These are phyloP conservation scores for Etia nguti DNA, from an alignment of 2,113 vertebrate species.

Conservation along the genomic window DNA sequence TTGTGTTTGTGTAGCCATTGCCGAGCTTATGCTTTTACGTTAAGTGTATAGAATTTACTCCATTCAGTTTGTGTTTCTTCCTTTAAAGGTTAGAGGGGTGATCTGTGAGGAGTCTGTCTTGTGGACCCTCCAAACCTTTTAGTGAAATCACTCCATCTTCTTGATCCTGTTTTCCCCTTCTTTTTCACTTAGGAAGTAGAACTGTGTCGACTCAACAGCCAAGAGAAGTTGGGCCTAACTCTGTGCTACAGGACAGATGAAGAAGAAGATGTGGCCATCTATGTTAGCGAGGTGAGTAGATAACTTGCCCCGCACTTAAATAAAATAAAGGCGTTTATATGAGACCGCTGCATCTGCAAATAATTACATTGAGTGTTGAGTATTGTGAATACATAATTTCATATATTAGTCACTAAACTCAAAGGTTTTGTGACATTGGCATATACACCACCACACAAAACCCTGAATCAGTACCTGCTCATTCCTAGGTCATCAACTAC, in stretches of 20 bases:
- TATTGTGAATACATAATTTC: not conserved
- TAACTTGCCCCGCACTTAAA: not conserved
- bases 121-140: not conserved
- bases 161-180: not conserved
- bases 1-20: not conserved
- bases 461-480: not conserved
- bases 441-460: not conserved
- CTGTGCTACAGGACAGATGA: conserved; percentile 96
- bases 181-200: conserved; percentile 85
- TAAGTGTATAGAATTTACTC: not conserved
- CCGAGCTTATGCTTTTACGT: not conserved
- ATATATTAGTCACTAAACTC: not conserved
- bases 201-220: conserved; percentile 85
- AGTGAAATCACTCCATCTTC: not conserved
- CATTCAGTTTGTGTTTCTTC: not conserved
- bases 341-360: not conserved
- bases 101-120: not conserved
- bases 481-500: not conserved
- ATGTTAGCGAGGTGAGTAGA: conserved; percentile 88
- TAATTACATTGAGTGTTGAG: not conserved
- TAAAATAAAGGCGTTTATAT: not conserved
- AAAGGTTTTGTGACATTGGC: not conserved
- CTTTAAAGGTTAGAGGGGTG: not conserved
- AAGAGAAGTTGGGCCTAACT: conserved; percentile 94
- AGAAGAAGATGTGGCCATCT: conserved; percentile 91